phyloP scores from a whole-genome alignment of 2,797 vertebrate genomes.

The Benthosema pterotum region DNA sequence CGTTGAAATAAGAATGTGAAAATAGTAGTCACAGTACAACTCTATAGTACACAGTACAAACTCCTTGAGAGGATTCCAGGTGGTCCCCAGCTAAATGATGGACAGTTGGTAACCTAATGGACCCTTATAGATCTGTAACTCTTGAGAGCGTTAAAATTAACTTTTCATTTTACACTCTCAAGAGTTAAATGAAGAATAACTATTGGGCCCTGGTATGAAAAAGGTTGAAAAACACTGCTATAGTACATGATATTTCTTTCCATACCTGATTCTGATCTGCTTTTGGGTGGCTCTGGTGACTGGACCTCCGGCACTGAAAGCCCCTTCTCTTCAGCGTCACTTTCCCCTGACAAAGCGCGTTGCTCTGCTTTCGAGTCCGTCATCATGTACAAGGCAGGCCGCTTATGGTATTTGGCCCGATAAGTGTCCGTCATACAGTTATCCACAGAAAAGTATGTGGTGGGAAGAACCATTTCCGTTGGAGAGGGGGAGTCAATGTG shows the following conservation, averaged over 20 bases:
- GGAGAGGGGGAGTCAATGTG: conserved; percentile 50
- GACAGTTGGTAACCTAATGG: no score
- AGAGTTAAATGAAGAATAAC: no score
- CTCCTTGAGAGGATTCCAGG: no score
- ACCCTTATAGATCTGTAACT: no score
- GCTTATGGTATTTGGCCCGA: conserved; percentile 92
- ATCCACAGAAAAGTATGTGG: conserved; percentile 96
- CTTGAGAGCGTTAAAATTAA: no score
- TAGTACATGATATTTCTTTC: not conserved
- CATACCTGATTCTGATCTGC: conserved; percentile 76
- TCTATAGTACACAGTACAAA: no score
- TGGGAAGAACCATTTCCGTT: conserved; percentile 79
- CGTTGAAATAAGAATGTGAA: no score
- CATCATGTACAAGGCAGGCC: conserved; percentile 72
- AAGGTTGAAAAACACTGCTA: no score
- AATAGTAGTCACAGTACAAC: no score
- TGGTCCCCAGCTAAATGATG: no score
- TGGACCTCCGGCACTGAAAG: conserved; percentile 62
- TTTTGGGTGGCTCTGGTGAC: conserved; percentile 61
- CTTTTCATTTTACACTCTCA: no score
- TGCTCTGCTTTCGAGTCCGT: conserved; percentile 72
- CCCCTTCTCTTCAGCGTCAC: conserved; percentile 67
- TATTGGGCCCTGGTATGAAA: no score
- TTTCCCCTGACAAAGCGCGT: conserved; percentile 76
- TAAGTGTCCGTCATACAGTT: conserved; percentile 98